phyloP scores from a whole-genome alignment of 1,140 invertebrate species.

The Eumaeus atala region DNA sequence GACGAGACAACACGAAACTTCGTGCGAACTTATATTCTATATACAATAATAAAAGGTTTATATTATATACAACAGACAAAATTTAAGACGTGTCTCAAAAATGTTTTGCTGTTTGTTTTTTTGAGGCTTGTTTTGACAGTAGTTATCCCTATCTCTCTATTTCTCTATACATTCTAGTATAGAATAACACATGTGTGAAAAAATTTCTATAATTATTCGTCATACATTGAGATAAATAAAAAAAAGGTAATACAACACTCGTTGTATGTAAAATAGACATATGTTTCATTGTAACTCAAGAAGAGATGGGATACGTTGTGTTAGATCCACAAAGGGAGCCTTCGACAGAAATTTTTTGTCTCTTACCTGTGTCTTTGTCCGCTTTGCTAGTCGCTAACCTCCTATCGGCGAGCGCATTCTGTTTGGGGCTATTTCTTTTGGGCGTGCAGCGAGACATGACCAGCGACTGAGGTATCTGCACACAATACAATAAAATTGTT shows the following conservation, averaged over 20 bases:
- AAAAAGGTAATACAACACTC: no score
- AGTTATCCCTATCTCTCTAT: background rate
- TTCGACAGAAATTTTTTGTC: no score
- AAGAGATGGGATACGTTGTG: no score
- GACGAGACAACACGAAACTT: conserved; percentile 12
- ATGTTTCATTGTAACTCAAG: no score
- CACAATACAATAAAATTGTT: no score
- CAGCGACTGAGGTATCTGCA: conserved; percentile 60
- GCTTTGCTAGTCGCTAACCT: conserved; percentile 10
- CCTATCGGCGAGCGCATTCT: conserved; percentile 20
- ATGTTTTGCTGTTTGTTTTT: background rate
- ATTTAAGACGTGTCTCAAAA: background rate
- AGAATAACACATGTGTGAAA: no score
- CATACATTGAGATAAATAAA: no score
- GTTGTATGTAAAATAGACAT: no score
- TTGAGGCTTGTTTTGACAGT: conserved; percentile 1
- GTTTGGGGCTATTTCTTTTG: conserved; percentile 60
- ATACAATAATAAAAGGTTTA: background rate
- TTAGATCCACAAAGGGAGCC: no score
- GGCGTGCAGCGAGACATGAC: conserved; percentile 43
- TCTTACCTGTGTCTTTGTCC: conserved; percentile 15
- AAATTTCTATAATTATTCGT: no score
- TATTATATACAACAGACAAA: background rate
- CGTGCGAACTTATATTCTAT: background rate
- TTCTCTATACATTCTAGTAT: no score